Evolutionary conservation across 2,888 invertebrate species (phyloP).

Genomic region (Baccha elongata): DNA sequence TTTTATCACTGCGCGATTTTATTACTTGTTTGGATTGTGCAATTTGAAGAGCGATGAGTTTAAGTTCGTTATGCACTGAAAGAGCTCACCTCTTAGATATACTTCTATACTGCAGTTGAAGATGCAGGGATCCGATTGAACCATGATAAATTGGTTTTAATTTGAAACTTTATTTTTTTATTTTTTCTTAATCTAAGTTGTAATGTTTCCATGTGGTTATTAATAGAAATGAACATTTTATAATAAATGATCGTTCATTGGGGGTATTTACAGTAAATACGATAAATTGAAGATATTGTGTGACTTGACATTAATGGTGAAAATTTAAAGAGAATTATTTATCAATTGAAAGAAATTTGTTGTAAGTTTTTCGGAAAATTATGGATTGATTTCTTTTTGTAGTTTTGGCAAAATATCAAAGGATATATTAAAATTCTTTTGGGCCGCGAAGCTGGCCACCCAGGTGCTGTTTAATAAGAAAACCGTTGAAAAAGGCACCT

Average conservation of each 20-base stretch:
- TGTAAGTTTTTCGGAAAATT: background rate
- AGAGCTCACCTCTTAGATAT: constrained; percentile 16
- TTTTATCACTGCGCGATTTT: constrained; percentile 39
- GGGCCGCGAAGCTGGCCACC: too few relatives aligned
- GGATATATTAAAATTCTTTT: too few relatives aligned
- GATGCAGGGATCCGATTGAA: constrained; percentile 37
- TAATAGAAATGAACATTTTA: constrained; percentile 37
- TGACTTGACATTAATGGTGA: constrained; percentile 31
- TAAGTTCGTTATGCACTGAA: constrained; percentile 33
- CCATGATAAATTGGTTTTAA: constrained; percentile 63
- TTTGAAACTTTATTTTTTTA: constrained; percentile 11
- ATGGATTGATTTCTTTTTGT: background rate
- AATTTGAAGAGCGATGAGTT: constrained; percentile 30
- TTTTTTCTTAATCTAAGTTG: background rate
- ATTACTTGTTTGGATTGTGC: constrained; percentile 33
- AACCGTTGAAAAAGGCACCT: too few relatives aligned
- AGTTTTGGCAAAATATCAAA: too few relatives aligned
- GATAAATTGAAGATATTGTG: constrained; percentile 27
- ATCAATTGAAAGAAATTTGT: constrained; percentile 12
- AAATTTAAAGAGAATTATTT: constrained; percentile 12
- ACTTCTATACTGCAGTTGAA: background rate
- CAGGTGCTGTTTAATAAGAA: too few relatives aligned
- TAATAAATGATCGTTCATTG: constrained; percentile 44
- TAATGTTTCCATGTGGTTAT: constrained; percentile 23
- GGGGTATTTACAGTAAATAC: constrained; percentile 43